A percentile compares a stretch with the other conserved stretches of the same genome.
Evolutionary conservation across 37 sponge, comb jelly and placozoan species (phyloP).

Genomic region (Tethya wilhelma): DNA sequence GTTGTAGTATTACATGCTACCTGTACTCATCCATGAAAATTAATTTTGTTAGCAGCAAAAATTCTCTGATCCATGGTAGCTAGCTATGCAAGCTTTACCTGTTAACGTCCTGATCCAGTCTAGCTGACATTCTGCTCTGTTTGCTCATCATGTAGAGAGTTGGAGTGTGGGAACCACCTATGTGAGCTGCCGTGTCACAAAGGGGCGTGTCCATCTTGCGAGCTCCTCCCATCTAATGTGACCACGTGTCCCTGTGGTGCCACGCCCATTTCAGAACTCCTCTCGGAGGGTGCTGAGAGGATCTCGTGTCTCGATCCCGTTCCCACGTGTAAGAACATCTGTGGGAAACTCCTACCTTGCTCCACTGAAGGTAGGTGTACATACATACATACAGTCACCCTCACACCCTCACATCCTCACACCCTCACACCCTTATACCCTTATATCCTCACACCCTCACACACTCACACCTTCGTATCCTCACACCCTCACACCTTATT

Average conservation of each 20-base stretch:
- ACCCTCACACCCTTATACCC: no score
- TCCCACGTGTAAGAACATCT: constrained; percentile 80
- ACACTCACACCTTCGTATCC: no score
- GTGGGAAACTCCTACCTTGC: constrained; percentile 70
- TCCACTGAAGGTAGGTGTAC: constrained; percentile 39
- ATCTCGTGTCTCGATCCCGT: constrained; percentile 89
- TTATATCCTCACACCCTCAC: no score
- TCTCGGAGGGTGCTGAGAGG: constrained; percentile 45
- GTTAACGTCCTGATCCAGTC: no score
- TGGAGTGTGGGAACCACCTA: constrained; percentile 90
- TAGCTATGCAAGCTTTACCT: no score
- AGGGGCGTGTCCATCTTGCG: constrained; percentile 78
- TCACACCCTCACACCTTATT: background rate
- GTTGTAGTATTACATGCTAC: background rate
- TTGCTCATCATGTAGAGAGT: constrained; percentile 29
- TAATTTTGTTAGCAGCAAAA: no score
- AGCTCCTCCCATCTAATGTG: constrained; percentile 60
- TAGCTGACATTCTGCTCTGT: background rate
- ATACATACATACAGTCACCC: background rate
- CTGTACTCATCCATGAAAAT: background rate
- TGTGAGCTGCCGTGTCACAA: constrained; percentile 84
- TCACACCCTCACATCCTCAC: no score
- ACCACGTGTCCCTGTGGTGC: constrained; percentile 91
- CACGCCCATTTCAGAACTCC: constrained; percentile 49
- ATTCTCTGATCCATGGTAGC: no score